Evolutionary conservation across 1,140 invertebrate genomes (phyloP).

Genomic region (Temnothorax curvispinosus): DNA sequence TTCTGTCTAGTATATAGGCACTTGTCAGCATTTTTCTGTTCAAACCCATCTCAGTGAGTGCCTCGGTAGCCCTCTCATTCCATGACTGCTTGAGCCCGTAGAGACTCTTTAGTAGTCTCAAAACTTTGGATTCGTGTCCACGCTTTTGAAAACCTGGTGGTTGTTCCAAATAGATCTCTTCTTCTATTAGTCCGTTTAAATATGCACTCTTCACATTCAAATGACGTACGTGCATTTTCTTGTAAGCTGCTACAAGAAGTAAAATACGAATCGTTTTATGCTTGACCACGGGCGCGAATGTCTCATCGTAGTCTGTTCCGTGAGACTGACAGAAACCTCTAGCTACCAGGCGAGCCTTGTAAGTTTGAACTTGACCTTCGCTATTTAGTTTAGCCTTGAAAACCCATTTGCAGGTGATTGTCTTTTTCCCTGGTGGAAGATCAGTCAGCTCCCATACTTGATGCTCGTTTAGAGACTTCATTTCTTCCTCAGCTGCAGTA

Average conservation of each 20-base stretch:
- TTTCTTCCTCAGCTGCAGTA: conserved; percentile 53
- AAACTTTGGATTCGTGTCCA: too few species aligned
- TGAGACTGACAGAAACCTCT: conserved; percentile 81
- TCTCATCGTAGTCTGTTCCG: conserved; percentile 77
- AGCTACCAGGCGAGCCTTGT: conserved; percentile 83
- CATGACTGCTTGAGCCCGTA: not conserved
- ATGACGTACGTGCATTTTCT: too few species aligned
- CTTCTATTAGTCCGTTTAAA: not conserved
- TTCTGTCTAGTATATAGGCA: conserved; percentile 30
- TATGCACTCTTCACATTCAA: not conserved
- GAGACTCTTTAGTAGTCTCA: not conserved
- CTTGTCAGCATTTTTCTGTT: not conserved
- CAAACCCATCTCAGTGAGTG: not conserved
- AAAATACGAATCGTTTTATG: not conserved
- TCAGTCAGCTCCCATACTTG: conserved; percentile 73
- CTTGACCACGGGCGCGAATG: not conserved
- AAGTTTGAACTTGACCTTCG: conserved; percentile 71
- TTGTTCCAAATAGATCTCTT: not conserved
- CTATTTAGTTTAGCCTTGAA: conserved; percentile 79
- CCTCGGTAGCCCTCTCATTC: not conserved
- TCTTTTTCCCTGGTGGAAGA: conserved; percentile 60
- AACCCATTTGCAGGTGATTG: conserved; percentile 80
- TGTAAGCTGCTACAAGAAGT: too few species aligned
- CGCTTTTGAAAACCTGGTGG: too few species aligned
- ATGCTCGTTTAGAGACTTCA: conserved; percentile 36